These are phyloP conservation scores for Carlito syrichta DNA, from an alignment of 2,113 vertebrate species.

Conservation along the genomic window DNA sequence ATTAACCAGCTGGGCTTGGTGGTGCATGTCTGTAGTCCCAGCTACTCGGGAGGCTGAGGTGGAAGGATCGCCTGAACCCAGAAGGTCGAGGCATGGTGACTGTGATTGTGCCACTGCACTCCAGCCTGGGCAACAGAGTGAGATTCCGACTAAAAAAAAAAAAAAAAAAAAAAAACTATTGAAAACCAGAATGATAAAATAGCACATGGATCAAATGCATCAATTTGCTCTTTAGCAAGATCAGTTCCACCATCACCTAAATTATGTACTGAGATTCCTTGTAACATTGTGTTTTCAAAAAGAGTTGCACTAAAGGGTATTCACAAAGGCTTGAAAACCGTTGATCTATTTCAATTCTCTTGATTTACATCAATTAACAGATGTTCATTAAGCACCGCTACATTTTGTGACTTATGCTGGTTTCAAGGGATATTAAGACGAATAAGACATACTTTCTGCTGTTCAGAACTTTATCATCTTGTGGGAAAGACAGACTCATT, in stretches of 20 bases:
- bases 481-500: constrained; percentile 29
- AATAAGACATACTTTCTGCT: constrained; percentile 26
- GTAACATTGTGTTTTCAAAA: constrained; percentile 14
- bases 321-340: neutral
- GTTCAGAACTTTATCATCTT: constrained; percentile 30
- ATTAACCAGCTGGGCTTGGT: no score
- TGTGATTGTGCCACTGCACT: no score
- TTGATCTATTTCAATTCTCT: neutral
- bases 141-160: no score
- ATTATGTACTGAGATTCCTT: neutral
- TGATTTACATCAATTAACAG: constrained; percentile 35
- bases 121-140: no score
- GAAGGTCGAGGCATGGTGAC: no score
- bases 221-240: neutral
- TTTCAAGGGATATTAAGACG: constrained; percentile 1
- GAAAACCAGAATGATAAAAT: neutral
- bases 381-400: constrained; percentile 37
- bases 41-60: no score
- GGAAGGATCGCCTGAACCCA: no score
- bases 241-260: neutral
- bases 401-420: neutral
- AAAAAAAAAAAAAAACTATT: no score
- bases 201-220: neutral
- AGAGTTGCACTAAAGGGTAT: neutral
- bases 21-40: no score